Evolutionary conservation across 2,888 invertebrate genomes (phyloP), one percentile per base, ranked within the genome.

Genomic region (Sesia apiformis): DNA sequence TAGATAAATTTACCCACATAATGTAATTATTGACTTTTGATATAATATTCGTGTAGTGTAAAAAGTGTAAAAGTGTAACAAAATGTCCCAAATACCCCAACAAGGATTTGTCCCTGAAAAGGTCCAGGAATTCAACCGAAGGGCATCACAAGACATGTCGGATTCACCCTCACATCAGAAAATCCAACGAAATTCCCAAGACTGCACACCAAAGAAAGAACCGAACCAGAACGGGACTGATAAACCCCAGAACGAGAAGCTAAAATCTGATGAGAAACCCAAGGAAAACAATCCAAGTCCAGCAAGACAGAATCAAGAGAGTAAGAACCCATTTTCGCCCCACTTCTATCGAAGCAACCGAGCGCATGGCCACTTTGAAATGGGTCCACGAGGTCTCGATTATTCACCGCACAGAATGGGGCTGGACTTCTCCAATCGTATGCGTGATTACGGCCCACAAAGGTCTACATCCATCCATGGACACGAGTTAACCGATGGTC

Each of bases 391-490:
- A 0, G 90, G 89, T 0, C 56, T 90, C 41, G 90, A 90, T 64
- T 89, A 86, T 61, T 90, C 90, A 0, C 90, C 90, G 0, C 90
- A 90, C 49, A 74, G 90, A 4, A 79, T 84, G 79, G 82, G 81
- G 3, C 61, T 80, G 51, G 89, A 90, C 52, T 82, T 82, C 46
- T 78, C 84, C 7, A 84, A 81, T 57, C 72, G 90, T 5, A 65
- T 86, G 55, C 69, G 89, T 3, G 89, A 89, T 52, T 86, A 82
- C 52, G 84, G 84, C 0, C 87, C 89, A 3, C 90, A 87, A 57
- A 70, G 90, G 1, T 89, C 90, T 0, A 83, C 87, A 0, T 90
- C 90, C 1, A 82, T 90, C 52, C 89, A 90, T 57, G 90, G 90
- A 0, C 89, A 90, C 55, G 90, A 90, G 62, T 65, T 90, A 46